Evolutionary conservation across 2,888 invertebrate species (phyloP).

Genomic region (Trissolcus japonicus): DNA sequence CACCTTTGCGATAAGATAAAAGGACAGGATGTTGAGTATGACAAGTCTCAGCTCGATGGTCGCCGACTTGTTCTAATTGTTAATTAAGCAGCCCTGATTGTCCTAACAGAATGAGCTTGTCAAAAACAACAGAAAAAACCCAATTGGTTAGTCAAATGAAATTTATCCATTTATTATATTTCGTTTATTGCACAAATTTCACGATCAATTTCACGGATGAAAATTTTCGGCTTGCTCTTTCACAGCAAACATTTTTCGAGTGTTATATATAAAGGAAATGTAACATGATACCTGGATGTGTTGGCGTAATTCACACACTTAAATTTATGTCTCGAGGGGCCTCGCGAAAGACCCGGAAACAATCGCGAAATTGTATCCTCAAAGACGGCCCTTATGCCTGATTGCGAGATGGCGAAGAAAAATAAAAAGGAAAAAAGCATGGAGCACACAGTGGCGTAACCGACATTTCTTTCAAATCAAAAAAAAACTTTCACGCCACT

Average conservation of each 20-base stretch:
- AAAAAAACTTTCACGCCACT: slow-evolving; percentile 39
- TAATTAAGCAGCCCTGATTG: no score
- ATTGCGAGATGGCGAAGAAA: slow-evolving; percentile 39
- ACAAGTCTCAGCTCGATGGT: slow-evolving; percentile 46
- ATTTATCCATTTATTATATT: background rate
- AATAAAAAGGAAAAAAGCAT: background rate
- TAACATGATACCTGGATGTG: slow-evolving; percentile 41
- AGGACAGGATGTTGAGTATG: slow-evolving; percentile 55
- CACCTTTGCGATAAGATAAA: slow-evolving; percentile 65
- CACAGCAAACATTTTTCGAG: slow-evolving; percentile 20
- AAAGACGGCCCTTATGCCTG: slow-evolving; percentile 41
- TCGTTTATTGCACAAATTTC: background rate
- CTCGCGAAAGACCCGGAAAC: slow-evolving; percentile 52
- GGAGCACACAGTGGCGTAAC: slow-evolving; percentile 35
- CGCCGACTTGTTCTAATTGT: slow-evolving; percentile 16
- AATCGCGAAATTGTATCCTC: slow-evolving; percentile 53
- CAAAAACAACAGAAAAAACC: background rate
- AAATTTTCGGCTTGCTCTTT: slow-evolving; percentile 9
- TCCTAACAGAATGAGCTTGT: background rate
- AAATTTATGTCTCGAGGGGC: slow-evolving; percentile 36
- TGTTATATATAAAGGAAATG: slow-evolving; percentile 27
- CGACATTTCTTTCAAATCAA: slow-evolving; percentile 39
- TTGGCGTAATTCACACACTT: slow-evolving; percentile 52
- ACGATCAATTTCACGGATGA: slow-evolving; percentile 3
- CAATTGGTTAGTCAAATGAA: background rate